phyloP scores from a whole-genome alignment of 2,113 vertebrate genomes.

The Arenaria interpres region DNA sequence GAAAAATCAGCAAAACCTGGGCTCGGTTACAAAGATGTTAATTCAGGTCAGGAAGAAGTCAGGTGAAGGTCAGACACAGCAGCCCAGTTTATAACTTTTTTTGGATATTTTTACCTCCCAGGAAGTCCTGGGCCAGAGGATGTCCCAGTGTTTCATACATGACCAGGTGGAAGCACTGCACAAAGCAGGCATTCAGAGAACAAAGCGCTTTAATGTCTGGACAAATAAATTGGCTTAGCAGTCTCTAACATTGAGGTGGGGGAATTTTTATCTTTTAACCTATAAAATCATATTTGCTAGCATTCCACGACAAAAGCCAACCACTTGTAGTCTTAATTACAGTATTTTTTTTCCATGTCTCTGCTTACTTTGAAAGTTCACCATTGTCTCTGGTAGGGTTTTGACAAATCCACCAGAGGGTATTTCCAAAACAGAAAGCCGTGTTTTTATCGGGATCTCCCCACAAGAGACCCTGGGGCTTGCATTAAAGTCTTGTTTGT shows the following conservation, averaged over 20 bases:
- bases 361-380: slow-evolving; percentile 55
- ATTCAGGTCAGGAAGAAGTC: background rate
- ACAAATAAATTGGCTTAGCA: background rate
- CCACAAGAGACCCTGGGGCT: slow-evolving; percentile 39
- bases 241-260: background rate
- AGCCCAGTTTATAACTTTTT: background rate
- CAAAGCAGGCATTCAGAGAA: background rate
- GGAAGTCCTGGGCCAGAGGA: background rate
- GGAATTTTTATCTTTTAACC: background rate
- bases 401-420: slow-evolving; percentile 60
- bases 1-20: background rate
- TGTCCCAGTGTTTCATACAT: background rate
- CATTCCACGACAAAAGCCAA: slow-evolving; percentile 27
- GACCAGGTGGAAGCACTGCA: background rate
- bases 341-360: background rate
- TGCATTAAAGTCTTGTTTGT: slow-evolving; percentile 59
- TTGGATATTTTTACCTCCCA: background rate
- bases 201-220: background rate
- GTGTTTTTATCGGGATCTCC: slow-evolving; percentile 55
- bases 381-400: slow-evolving; percentile 46
- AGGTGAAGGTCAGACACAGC: background rate
- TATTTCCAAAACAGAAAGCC: slow-evolving; percentile 68
- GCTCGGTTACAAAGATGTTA: background rate
- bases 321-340: slow-evolving; percentile 32
- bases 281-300: background rate